These are phyloP conservation scores for Drosophila mulleri DNA, from an alignment of 2,888 invertebrate species.

Conservation along the genomic window DNA sequence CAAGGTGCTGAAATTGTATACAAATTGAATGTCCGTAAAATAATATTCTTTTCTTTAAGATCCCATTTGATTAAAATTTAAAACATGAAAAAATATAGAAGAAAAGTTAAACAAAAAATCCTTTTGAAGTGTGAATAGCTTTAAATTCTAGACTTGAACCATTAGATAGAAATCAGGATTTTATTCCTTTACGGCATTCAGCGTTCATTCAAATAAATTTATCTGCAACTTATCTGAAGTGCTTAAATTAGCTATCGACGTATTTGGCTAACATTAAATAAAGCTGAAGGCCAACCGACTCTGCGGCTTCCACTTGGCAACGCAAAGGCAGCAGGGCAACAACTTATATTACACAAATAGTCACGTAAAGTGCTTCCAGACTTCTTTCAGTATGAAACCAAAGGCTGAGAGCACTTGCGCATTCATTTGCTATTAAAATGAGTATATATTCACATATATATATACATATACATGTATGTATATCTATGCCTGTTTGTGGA, in stretches of 20 bases:
- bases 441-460: conserved; percentile 14
- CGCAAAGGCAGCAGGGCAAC: neutral
- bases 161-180: neutral
- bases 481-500: neutral
- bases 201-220: neutral
- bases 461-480: neutral
- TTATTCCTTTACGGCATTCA: neutral
- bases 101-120: neutral
- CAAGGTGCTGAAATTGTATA: neutral
- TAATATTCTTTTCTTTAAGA: too few species aligned
- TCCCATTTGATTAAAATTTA: neutral
- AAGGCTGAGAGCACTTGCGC: conserved; percentile 35
- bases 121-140: neutral
- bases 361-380: conserved; percentile 40
- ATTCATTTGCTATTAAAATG: conserved; percentile 59
- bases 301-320: conserved; percentile 9
- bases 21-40: neutral
- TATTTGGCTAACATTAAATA: conserved; percentile 7
- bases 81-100: neutral
- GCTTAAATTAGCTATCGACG: conserved; percentile 7
- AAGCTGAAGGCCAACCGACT: conserved; percentile 11
- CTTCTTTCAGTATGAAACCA: conserved; percentile 19
- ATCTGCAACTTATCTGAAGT: neutral
- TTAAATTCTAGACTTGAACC: neutral
- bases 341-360: conserved; percentile 30